A percentile compares a stretch with the other conserved stretches of the same genome.
Conservation (phyloP, 2,797 vertebrate genomes). For the Spinus pinus region DNA sequence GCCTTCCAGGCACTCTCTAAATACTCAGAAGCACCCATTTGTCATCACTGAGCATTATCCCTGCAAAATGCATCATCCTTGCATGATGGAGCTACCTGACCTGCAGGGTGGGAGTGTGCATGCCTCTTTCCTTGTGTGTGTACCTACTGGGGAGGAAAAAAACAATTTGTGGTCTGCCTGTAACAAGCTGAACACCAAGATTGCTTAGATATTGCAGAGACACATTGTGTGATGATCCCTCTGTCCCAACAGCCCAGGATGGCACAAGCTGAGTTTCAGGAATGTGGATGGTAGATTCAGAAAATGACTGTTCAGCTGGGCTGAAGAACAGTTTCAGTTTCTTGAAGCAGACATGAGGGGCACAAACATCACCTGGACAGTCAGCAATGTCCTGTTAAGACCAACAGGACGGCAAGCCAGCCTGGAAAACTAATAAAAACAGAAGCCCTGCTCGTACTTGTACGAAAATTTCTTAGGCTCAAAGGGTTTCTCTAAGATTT, state of each 20-base stretch:
- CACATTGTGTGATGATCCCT: not conserved
- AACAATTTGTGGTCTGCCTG: not conserved
- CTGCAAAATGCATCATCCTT: constrained; percentile 35
- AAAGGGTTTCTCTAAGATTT: constrained; percentile 24
- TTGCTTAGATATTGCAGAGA: not conserved
- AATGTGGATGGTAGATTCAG: not conserved
- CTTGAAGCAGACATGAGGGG: not conserved
- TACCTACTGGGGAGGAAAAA: not conserved
- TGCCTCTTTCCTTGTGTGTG: not conserved
- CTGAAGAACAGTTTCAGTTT: not conserved
- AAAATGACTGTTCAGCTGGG: not conserved
- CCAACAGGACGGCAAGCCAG: not conserved
- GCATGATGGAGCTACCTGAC: not conserved
- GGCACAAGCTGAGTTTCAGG: not conserved
- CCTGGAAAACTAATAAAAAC: not conserved
- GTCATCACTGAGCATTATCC: constrained; percentile 39
- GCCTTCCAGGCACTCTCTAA: constrained; percentile 56
- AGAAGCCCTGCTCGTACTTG: not conserved
- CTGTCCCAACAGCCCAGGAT: accelerated
- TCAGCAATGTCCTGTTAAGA: not conserved
- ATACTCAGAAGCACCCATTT: constrained; percentile 40
- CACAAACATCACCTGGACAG: not conserved
- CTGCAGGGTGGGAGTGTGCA: not conserved
- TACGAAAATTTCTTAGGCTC: not conserved
- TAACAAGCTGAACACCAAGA: not conserved